These are phyloP conservation scores for Sebastiscus tertius DNA, from an alignment of 2,797 vertebrate species.

Conservation along the genomic window DNA sequence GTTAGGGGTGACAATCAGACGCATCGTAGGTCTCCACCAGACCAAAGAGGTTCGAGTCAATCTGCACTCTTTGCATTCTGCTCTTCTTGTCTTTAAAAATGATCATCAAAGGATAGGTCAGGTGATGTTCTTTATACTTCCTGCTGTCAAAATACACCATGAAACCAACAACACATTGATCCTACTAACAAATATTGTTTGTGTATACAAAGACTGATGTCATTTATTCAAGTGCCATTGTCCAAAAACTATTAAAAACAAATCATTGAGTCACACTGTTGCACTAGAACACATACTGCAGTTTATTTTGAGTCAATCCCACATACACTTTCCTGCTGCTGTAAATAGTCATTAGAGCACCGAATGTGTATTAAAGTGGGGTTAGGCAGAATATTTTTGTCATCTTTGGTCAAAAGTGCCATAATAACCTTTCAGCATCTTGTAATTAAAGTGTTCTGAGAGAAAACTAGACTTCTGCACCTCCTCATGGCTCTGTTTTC, in stretches of 20 bases:
- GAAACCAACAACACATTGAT: not conserved
- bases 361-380: not conserved
- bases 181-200: not conserved
- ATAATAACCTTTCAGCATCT: too few relatives aligned
- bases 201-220: too few relatives aligned
- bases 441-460: too few relatives aligned
- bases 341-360: not conserved
- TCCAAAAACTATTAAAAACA: too few relatives aligned
- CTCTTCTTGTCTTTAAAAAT: not conserved
- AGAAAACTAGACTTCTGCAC: too few relatives aligned
- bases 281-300: not conserved
- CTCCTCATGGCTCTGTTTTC: too few relatives aligned
- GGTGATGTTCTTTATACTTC: accelerated
- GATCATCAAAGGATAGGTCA: not conserved
- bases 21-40: slow-evolving; percentile 49
- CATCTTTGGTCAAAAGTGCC: too few relatives aligned
- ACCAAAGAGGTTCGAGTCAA: slow-evolving; percentile 16
- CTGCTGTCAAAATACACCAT: not conserved
- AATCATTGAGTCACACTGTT: too few relatives aligned
- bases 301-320: not conserved
- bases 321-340: not conserved
- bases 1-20: slow-evolving; percentile 76
- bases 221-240: too few relatives aligned
- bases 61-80: not conserved
- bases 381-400: too few relatives aligned